Base-by-base conservation (phyloP, 2,113 vertebrate genomes). In the Sclerurus mexicanus region DNA sequence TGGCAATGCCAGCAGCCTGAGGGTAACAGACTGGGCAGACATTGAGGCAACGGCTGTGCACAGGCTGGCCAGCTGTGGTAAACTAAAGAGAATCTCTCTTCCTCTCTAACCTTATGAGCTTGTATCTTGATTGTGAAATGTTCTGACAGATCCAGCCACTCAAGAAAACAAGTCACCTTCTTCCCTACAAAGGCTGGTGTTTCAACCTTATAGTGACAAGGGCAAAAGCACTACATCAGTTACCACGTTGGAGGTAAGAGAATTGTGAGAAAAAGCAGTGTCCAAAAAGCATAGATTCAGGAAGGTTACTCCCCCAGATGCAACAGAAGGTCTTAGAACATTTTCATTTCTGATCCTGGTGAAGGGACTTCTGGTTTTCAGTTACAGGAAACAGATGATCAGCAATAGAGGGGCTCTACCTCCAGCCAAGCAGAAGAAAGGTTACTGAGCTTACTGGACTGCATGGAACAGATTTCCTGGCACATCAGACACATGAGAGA, bases 321-420 rank as follows among this genome's bases (percentile, higher is more conserved):
- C 30, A 86, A 16, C 30, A 79, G 19, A 49, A 85, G 3, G 3
- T 79, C 55, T 83, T 8, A 72, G 44, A n/a, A n/a, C 15, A 19
- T 46, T 89, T 55, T 17, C 7, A 18, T 9, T 40, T 82, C 49
- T 86, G 44, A 86, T 28, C 6, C 22, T 40, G 12, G 50, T 31
- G 35, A 78, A 79, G 9, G 7, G 33, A 16, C 22, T 50, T 52
- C 16, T 46, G 16, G 10, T 59, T 73, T 91, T 19, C 35, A 46
- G 10, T 55, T 60, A 37, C 4, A 89, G 46, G 22, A 71, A 52
- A 52, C 5, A 18, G 25, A 8, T n/a, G 66, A 46, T 13, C 46
- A 66, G 71, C 0, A 4, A n/a, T 2, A 69, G 33, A 74, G 17
- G 12, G 25, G 2, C 5, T 74, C 24, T 19, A 4, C 33, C 40